A percentile compares a stretch with the other conserved stretches of the same genome.
phyloP scores from a whole-genome alignment of 2,888 invertebrate species.

The Hyposoter dolosus region DNA sequence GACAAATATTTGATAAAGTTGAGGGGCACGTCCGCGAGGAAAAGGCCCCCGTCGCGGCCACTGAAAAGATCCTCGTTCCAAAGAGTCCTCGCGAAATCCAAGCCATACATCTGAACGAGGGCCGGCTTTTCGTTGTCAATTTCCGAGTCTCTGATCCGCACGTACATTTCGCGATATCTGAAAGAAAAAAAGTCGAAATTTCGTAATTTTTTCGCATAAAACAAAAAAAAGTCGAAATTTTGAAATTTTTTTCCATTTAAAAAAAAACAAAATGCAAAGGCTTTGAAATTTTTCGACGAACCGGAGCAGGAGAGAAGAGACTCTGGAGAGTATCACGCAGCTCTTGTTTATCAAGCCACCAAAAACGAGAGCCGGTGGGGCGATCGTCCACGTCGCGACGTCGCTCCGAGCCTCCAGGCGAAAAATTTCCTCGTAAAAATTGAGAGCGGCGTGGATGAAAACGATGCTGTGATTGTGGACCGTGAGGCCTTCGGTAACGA shows the following conservation, averaged over 20 bases:
- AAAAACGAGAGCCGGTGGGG: conserved; percentile 80
- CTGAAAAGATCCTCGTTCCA: conserved; percentile 73
- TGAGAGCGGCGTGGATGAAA: conserved; percentile 77
- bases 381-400: conserved; percentile 76
- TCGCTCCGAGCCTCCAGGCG: conserved; percentile 72
- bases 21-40: conserved; percentile 73
- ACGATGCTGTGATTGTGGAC: conserved; percentile 73
- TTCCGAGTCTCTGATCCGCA: conserved; percentile 64
- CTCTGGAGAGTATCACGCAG: conserved; percentile 76
- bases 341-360: conserved; percentile 76
- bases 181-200: neutral
- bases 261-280: neutral
- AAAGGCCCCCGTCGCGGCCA: conserved; percentile 68
- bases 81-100: conserved; percentile 76
- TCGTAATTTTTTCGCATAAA: neutral
- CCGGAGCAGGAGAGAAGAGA: conserved; percentile 78
- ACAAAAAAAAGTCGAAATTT: neutral
- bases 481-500: conserved; percentile 78
- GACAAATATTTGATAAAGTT: conserved; percentile 69
- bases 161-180: conserved; percentile 74
- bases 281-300: conserved; percentile 43
- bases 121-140: conserved; percentile 47
- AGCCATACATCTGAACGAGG: conserved; percentile 71
- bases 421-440: conserved; percentile 79
- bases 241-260: neutral